These are phyloP conservation scores for Channa striata DNA, from an alignment of 2,797 vertebrate species.

Conservation along the genomic window DNA sequence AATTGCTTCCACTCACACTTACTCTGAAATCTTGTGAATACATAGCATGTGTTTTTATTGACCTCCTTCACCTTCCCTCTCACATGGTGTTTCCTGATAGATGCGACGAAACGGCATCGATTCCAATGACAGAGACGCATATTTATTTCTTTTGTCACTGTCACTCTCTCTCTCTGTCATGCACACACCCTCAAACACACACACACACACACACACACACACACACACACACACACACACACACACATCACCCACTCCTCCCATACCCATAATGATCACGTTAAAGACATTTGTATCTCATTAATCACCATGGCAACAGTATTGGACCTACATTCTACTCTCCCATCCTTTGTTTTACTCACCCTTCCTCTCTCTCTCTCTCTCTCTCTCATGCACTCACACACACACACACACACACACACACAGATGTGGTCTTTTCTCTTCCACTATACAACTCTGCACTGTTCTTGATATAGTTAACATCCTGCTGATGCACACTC, in stretches of 20 bases:
- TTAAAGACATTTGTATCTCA: constrained; percentile 64
- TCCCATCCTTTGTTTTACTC: constrained; percentile 28
- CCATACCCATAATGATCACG: constrained; percentile 46
- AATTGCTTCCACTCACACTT: constrained; percentile 35
- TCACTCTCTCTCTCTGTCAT: constrained; percentile 9
- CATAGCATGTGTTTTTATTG: constrained; percentile 32
- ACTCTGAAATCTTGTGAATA: constrained; percentile 7
- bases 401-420: constrained; percentile 15
- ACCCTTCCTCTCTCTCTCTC: constrained; percentile 3
- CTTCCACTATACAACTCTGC: neutral
- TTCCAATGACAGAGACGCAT: constrained; percentile 53
- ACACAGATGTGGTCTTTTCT: constrained; percentile 19
- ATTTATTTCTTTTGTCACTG: constrained; percentile 41
- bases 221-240: no score
- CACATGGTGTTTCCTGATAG: constrained; percentile 17
- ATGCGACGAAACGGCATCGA: constrained; percentile 45
- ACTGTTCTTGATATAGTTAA: constrained; percentile 26
- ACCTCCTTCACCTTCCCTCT: constrained; percentile 22
- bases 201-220: constrained; percentile 2
- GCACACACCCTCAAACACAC: neutral
- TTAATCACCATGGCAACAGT: constrained; percentile 74
- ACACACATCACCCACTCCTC: constrained; percentile 37
- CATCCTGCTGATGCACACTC: constrained; percentile 41
- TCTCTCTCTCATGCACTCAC: constrained; percentile 13
- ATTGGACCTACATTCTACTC: constrained; percentile 50